Evolutionary conservation across 2,113 vertebrate genomes (phyloP), one percentile per base, ranked within the genome.

Genomic region (Sceloporus undulatus): DNA sequence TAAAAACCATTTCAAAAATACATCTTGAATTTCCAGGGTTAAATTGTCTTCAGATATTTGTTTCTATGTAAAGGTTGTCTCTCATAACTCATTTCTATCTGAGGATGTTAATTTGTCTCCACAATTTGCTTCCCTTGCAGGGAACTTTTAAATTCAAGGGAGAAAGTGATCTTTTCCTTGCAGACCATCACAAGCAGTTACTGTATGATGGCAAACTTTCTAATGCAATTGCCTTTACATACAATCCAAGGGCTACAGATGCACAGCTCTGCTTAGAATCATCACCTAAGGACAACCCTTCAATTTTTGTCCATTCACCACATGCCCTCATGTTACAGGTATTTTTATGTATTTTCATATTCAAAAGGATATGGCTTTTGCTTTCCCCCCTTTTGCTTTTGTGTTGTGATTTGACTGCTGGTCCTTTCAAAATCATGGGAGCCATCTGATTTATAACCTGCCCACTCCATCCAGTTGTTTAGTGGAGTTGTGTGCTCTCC

Each of bases 271-370:
- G 99, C 95, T 97, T 99, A 0, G 99, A 99, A 94, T 99, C 98
- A 71, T 99, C 99, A 21, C 98, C 99, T 25, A 99, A 98, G 96
- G 98, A 99, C 95, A 99, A 98, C 79, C 92, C 97, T 94, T 99
- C 99, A 56, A 98, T 99, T 96, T 99, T 99, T 82, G 97, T 99
- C 93, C 99, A 99, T 95, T 99, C 99, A 9, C 99, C 99, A 1
- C 99, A 99, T 56, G 98, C 99, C 9, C 98, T 99, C 93, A 99
- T 99, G 99, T 98, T 99, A 90, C 99, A 99, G 99, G 99, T 99
- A 98, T 34, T 75, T 65, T 85, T 85, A 0, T 8, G 2, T 93
- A 18, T 52, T n/a, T 88, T 77, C 9, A 77, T 10, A 9, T 75
- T 78, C 48, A 42, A 62, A 14, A 23, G 23, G 2, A 79, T 14